Evolutionary conservation across 2,888 invertebrate species (phyloP).

Genomic region (Mimas tiliae): DNA sequence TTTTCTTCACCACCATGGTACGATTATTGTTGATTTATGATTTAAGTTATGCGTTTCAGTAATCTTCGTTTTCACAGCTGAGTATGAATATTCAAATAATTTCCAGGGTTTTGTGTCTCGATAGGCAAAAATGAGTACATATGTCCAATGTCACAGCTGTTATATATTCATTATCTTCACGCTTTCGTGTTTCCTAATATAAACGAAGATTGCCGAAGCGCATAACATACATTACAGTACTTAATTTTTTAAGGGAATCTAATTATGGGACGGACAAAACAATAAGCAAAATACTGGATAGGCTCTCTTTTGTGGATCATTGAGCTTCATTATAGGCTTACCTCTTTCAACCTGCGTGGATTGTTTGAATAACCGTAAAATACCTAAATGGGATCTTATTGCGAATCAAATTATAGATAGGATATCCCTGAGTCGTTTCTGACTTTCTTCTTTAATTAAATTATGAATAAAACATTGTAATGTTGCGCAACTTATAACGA

Average conservation of each 20-base stretch:
- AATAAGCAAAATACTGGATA: slow-evolving; percentile 37
- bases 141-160: too few relatives aligned
- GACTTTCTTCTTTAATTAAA: slow-evolving; percentile 17
- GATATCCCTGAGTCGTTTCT: slow-evolving; percentile 37
- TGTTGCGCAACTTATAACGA: background rate
- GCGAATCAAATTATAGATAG: slow-evolving; percentile 54
- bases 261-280: background rate
- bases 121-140: too few relatives aligned
- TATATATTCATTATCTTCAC: too few relatives aligned
- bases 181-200: too few relatives aligned
- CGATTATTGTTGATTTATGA: too few relatives aligned
- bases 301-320: slow-evolving; percentile 54
- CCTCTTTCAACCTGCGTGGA: slow-evolving; percentile 58
- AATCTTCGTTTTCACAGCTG: too few relatives aligned
- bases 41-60: too few relatives aligned
- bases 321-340: slow-evolving; percentile 61
- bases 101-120: too few relatives aligned
- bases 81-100: too few relatives aligned
- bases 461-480: background rate
- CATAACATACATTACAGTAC: background rate
- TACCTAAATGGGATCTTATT: slow-evolving; percentile 61
- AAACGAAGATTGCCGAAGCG: too few relatives aligned
- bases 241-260: background rate
- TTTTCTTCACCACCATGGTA: background rate
- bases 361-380: slow-evolving; percentile 63